phyloP scores from a whole-genome alignment of 2,888 invertebrate species.

The Oscheius sp. region DNA sequence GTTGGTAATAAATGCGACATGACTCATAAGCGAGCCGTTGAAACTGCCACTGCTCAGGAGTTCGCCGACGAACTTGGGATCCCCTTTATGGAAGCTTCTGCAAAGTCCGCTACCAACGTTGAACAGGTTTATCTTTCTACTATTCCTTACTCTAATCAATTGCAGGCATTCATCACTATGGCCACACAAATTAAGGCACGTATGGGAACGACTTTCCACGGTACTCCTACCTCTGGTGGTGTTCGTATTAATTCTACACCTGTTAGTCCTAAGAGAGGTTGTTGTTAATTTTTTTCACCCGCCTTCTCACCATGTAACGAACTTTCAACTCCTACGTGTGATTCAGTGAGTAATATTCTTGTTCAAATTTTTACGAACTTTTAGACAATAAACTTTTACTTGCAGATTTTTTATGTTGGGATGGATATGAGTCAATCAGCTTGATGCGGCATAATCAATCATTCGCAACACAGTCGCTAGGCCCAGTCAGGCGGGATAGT shows the following conservation, averaged over 20 bases:
- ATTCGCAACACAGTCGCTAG: not conserved
- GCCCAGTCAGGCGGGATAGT: not conserved
- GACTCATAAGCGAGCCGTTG: constrained; percentile 96
- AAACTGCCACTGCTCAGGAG: constrained; percentile 95
- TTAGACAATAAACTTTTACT: no score
- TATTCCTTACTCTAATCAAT: constrained; percentile 10
- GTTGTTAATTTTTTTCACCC: no score
- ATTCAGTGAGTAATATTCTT: no score
- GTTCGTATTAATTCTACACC: no score
- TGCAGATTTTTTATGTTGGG: no score
- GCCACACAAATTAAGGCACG: constrained; percentile 98
- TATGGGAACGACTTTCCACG: no score
- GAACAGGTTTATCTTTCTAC: constrained; percentile 78
- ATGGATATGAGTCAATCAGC: no score
- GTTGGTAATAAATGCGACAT: constrained; percentile 99
- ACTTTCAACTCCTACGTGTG: no score
- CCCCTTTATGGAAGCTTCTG: constrained; percentile 98
- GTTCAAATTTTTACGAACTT: no score
- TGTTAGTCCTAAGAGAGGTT: no score
- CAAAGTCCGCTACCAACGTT: constrained; percentile 98
- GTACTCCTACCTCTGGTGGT: no score
- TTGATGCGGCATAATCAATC: constrained; percentile 8
- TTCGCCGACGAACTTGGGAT: constrained; percentile 97
- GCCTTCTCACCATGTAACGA: no score
- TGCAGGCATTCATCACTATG: constrained; percentile 89